These are phyloP conservation scores for Panurus biarmicus DNA, from an alignment of 2,113 vertebrate genomes.

Conservation along the genomic window DNA sequence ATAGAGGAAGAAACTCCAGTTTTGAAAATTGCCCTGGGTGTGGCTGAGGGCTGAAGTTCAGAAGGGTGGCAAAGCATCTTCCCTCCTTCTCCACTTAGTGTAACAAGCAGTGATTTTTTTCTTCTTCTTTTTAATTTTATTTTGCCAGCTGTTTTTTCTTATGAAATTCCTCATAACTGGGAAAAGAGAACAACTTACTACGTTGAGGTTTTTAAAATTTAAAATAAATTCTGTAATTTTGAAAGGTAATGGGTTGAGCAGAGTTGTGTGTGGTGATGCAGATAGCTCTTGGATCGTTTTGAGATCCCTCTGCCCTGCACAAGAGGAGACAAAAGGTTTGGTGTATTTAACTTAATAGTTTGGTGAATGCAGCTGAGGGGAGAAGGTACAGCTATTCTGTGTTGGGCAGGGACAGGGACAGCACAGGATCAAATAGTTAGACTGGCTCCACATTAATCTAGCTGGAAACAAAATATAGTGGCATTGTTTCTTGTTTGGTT, in stretches of 20 bases:
- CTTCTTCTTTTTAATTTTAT: background rate
- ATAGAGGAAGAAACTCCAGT: background rate
- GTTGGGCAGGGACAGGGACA: background rate
- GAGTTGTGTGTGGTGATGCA: background rate
- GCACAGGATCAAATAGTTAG: background rate
- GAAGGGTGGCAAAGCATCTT: background rate
- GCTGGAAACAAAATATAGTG: background rate
- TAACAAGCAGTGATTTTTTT: background rate
- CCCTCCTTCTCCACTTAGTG: background rate
- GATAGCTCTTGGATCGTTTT: background rate
- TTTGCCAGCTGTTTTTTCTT: background rate
- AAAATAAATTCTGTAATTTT: background rate
- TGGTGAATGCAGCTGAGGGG: background rate
- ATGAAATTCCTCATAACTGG: background rate
- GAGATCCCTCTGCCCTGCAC: background rate
- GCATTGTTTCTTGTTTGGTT: background rate
- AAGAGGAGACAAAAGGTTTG: background rate
- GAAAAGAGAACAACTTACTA: background rate
- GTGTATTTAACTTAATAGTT: background rate
- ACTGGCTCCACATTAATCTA: background rate
- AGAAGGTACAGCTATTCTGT: background rate
- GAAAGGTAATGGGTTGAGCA: background rate
- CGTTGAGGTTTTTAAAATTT: background rate
- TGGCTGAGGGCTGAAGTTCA: background rate
- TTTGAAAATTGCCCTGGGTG: background rate